Evolutionary conservation across 2,888 invertebrate genomes (phyloP), one percentile per base, ranked within the genome.

Genomic region (Drosophila pseudotalamancana): DNA sequence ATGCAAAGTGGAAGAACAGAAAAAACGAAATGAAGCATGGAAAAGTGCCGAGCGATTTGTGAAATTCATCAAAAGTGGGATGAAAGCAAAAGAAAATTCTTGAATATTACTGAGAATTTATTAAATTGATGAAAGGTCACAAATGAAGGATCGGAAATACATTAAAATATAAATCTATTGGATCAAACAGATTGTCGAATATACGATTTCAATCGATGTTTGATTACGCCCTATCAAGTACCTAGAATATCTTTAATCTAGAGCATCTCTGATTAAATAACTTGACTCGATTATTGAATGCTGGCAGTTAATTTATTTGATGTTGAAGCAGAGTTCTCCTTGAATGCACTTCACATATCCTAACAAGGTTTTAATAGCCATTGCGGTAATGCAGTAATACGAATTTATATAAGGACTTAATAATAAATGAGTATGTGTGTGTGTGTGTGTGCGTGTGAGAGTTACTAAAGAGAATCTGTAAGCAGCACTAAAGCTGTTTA

Each of bases 1-100:
- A 71, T 71, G 60, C 34, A 53, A 32, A 65, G 49, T 68, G 35
- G 62, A 54, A 31, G 27, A 21, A 9, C 16, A 18, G 12, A 16
- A 42, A 42, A 60, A 48, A 57, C 31, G 29, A 54, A 53, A 43
- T 35, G 16, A 34, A 29, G 16, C 18, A 25, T 25, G 21, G 23
- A 32, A 66, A 42, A 35, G 21, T 45, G 27, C 53, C 11, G 14
- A 39, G 31, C 43, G 40, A 64, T 46, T 63, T 35, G 16, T 29
- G 16, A 27, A 40, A 34, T 12, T 12, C 19, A 48, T 16, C 46
- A 27, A 23, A 32, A 11, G 3, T 11, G 6, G n/a, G 19, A n/a
- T 1, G 9, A 40, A 4, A 12, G 6, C 18, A 19, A 50, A 25
- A 19, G 23, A 27, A 21, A 4, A 9, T 57, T 27, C 14, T 35